Conservation (phyloP, 1,140 invertebrate species). For the Nylanderia fulva region DNA sequence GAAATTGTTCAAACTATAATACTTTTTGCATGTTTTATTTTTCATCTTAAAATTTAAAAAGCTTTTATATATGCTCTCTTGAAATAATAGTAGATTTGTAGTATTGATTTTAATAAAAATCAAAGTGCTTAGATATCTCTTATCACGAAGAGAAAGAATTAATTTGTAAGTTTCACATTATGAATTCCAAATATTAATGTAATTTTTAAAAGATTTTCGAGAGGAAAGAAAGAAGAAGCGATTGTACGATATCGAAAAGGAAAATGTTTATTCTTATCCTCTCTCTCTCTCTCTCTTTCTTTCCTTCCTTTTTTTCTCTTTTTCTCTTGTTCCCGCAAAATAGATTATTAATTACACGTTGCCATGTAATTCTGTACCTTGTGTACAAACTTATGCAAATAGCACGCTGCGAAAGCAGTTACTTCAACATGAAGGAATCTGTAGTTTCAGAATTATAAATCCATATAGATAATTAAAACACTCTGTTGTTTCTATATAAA, state of each 20-base stretch:
- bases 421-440: background rate
- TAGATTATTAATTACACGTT: background rate
- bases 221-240: background rate
- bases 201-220: background rate
- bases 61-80: no score
- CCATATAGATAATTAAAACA: background rate
- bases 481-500: background rate
- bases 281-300: background rate
- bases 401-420: background rate
- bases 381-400: constrained; percentile 4
- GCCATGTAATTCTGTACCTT: background rate
- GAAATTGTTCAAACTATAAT: background rate
- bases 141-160: background rate
- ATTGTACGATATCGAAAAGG: background rate
- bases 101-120: no score
- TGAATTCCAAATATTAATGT: background rate
- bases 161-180: background rate
- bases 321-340: background rate
- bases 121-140: no score
- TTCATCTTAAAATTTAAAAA: background rate
- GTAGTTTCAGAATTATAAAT: background rate
- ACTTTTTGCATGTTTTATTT: background rate
- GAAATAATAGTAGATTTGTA: no score
- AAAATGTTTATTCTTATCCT: background rate
- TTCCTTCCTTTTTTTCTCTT: background rate